A percentile compares a stretch with the other conserved stretches of the same genome.
phyloP scores from a whole-genome alignment of 2,797 vertebrate species.

The Crocodylus rhombifer region DNA sequence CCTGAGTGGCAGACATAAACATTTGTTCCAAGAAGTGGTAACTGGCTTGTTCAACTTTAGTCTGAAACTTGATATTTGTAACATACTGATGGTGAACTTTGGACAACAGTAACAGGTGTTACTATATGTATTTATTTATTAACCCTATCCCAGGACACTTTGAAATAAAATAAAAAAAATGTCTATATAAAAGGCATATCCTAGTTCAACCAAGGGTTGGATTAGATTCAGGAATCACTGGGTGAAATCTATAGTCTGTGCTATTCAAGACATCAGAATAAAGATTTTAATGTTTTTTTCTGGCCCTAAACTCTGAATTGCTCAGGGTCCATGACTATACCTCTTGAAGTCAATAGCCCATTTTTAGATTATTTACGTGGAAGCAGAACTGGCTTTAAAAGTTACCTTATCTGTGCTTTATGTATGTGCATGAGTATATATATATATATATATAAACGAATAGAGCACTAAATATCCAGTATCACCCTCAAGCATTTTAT shows the following conservation, averaged over 20 bases:
- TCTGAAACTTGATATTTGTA: neutral
- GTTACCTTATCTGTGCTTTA: neutral
- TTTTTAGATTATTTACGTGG: neutral
- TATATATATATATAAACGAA: neutral
- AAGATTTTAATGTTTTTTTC: neutral
- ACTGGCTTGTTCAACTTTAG: neutral
- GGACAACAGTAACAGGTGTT: fast-evolving
- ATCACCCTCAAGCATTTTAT: neutral
- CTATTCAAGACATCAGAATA: fast-evolving
- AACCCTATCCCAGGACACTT: no score
- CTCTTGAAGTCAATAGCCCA: neutral
- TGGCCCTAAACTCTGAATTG: fast-evolving
- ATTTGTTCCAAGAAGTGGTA: neutral
- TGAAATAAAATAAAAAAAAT: neutral
- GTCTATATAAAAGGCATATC: fast-evolving
- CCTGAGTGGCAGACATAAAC: neutral
- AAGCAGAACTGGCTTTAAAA: neutral
- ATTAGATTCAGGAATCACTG: neutral
- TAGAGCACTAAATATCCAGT: neutral
- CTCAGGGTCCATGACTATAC: neutral
- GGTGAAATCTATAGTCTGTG: neutral
- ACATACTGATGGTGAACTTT: neutral
- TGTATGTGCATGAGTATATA: no score
- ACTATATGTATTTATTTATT: fast-evolving
- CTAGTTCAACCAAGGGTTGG: fast-evolving